phyloP scores from a whole-genome alignment of 2,888 invertebrate species.

The Drosophila koepferae region DNA sequence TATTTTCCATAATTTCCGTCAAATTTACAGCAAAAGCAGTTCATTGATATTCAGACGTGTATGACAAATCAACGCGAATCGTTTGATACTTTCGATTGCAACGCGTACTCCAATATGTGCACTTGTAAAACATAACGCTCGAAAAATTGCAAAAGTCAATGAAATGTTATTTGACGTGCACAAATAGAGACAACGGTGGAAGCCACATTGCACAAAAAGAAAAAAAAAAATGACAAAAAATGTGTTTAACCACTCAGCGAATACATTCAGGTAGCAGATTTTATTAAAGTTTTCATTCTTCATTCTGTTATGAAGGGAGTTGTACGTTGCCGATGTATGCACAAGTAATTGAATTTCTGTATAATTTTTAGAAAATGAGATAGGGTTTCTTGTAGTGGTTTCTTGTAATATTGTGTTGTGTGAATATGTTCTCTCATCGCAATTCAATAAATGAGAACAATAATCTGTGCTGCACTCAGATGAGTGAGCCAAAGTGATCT shows the following conservation, averaged over 20 bases:
- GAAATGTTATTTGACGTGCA: slow-evolving; percentile 52
- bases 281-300: neutral
- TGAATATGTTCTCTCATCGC: too few relatives aligned
- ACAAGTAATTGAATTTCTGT: neutral
- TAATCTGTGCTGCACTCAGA: too few relatives aligned
- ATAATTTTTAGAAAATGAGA: too few relatives aligned
- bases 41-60: slow-evolving; percentile 14
- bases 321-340: neutral
- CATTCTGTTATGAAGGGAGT: neutral
- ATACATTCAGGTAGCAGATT: neutral
- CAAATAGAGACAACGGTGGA: slow-evolving; percentile 31
- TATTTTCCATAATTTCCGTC: neutral
- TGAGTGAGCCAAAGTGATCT: too few relatives aligned
- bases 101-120: slow-evolving; percentile 22
- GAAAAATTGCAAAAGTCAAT: slow-evolving; percentile 41
- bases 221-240: neutral
- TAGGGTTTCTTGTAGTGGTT: too few relatives aligned
- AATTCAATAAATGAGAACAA: too few relatives aligned
- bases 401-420: too few relatives aligned
- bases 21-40: too few relatives aligned
- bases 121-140: slow-evolving; percentile 28
- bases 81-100: slow-evolving; percentile 8
- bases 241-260: neutral
- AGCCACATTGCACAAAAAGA: neutral
- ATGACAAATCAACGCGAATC: slow-evolving; percentile 21